Base-by-base conservation (phyloP, 2,797 vertebrate species). In the Galagoides demidoff region DNA sequence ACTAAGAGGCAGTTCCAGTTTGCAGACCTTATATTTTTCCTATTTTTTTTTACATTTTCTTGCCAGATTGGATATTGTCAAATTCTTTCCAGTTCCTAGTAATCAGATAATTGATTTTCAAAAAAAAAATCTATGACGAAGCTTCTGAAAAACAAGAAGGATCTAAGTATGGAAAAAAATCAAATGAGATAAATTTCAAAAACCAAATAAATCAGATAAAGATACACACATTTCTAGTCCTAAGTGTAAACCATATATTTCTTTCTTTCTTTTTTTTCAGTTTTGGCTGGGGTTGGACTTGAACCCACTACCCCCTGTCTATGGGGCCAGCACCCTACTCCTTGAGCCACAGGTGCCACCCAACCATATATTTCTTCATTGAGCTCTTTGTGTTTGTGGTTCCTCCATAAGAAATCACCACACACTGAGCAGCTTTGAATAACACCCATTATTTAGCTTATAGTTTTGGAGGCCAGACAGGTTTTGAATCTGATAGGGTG, bases 31-130 rank as follows among this genome's bases (percentile, higher is more conserved):
- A 52, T 66, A 31, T 77, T 95, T 90, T 79, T 84, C 61, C 73
- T 39, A 13, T 43, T 71, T 52, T 79, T 55, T 79, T 55, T 79
- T 64, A 20, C 29, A 79, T 85, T 68, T 87, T 63, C 63, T 85
- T 2, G 83, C 52, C 8, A 45, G n/a, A 85, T 92, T 39, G 16
- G 12, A n/a, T 81, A 49, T 14, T 73, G 63, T 71, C 68, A 79
- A 39, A 88, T 82, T 92, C 66, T 93, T 92, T 71, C 9, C 87
- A 16, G 20, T 37, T 68, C 64, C 68, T 90, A 49, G 68, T 39
- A 92, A 90, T 90, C 89, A 83, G 57, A 88, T 66, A 70, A 39
- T 31, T 25, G 93, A 27, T 78, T 90, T 74, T 70, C 66, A 70
- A 66, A 55, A 85, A 55, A 88, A 83, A 84, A 76, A 84, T 84